Conservation (phyloP, 2,888 invertebrate genomes). For the Hirtodrosophila confusa region DNA sequence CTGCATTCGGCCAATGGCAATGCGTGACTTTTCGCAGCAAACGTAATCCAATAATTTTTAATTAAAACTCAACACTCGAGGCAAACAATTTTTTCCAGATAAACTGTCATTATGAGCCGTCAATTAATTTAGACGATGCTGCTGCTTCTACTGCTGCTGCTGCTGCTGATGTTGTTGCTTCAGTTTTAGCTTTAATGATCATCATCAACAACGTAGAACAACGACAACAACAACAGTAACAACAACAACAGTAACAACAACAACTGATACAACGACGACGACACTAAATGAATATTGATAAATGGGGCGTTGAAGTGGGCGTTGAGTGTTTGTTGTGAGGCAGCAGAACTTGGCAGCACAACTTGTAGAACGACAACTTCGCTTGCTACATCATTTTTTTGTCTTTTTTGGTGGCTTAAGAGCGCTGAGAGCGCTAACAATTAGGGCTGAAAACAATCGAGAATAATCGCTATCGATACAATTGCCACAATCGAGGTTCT, state of each 20-base stretch:
- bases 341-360: conserved; percentile 26
- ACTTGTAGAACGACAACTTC: conserved; percentile 61
- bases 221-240: conserved; percentile 29
- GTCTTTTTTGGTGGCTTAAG: no score
- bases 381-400: conserved; percentile 48
- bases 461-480: no score
- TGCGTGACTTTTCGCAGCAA: conserved; percentile 64
- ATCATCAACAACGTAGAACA: conserved; percentile 54
- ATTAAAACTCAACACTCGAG: conserved; percentile 79
- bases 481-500: no score
- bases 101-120: conserved; percentile 80
- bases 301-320: conserved; percentile 82
- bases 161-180: conserved; percentile 9
- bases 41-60: conserved; percentile 79
- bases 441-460: no score
- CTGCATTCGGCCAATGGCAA: conserved; percentile 36
- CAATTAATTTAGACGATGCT: conserved; percentile 79
- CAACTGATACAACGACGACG: conserved; percentile 67
- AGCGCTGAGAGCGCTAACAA: no score
- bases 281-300: conserved; percentile 83
- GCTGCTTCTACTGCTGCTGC: conserved; percentile 5
- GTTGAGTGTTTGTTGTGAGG: conserved; percentile 52
- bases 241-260: conserved; percentile 33
- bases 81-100: conserved; percentile 79
- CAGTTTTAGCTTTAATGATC: conserved; percentile 78